phyloP scores from a whole-genome alignment of 2,888 invertebrate genomes.

The Saturnia pavonia region DNA sequence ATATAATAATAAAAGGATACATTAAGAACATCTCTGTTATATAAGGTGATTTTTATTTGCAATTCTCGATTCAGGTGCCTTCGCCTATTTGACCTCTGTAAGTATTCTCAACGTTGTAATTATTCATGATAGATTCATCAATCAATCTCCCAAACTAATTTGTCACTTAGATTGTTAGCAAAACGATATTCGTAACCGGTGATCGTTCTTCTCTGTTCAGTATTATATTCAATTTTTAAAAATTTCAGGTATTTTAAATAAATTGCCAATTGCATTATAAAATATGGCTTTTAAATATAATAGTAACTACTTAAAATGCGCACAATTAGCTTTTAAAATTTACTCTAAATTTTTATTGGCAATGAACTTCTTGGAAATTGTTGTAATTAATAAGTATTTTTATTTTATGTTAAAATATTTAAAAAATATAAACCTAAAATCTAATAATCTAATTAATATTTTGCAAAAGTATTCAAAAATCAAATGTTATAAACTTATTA shows the following conservation, averaged over 20 bases:
- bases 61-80: neutral
- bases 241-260: neutral
- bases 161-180: slow-evolving; percentile 18
- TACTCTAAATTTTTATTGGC: neutral
- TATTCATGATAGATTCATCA: slow-evolving; percentile 16
- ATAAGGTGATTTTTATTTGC: neutral
- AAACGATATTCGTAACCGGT: slow-evolving; percentile 16
- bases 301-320: neutral
- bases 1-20: neutral
- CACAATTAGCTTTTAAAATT: neutral
- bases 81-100: slow-evolving; percentile 5
- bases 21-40: neutral
- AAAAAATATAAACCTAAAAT: too few species aligned
- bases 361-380: neutral
- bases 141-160: slow-evolving; percentile 19
- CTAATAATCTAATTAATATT: too few species aligned
- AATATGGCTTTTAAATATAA: neutral
- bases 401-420: too few species aligned
- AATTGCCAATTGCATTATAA: neutral
- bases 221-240: slow-evolving; percentile 3
- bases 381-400: neutral
- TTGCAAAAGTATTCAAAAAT: neutral
- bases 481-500: too few species aligned
- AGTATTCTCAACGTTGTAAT: slow-evolving; percentile 6
- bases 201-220: slow-evolving; percentile 16